Evolutionary conservation across 2,113 vertebrate genomes (phyloP), one percentile per base, ranked within the genome.

Genomic region (Engraulis encrasicolus): DNA sequence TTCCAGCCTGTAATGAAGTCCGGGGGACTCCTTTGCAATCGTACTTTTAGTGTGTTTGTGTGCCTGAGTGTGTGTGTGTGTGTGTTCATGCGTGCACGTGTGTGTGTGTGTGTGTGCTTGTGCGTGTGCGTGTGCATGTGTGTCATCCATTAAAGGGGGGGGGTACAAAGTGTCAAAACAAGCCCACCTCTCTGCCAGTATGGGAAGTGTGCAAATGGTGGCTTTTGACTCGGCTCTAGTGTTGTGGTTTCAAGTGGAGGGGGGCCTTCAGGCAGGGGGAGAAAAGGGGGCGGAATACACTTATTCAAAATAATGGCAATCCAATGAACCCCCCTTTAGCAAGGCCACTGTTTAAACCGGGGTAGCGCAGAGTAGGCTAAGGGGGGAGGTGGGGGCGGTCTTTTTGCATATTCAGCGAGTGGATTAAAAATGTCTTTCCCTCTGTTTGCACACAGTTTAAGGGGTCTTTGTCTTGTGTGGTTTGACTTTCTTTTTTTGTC

Each of bases 161-260:
- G 87, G 90, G 92, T 89, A 94, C 93, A 93, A 91, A 94, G 92
- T 94, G 93, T 94, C 93, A 93, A 94, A 95, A 95, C 94, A 95
- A 93, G 91, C 90, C 93, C 89, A 81, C 90, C 92, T 92, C 91
- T 92, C 90, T 85, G 49, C 88, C 90, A 83, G 85, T 86, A 88
- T 90, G 89, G 90, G 88, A 91, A 91, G 92, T 90, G 92, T 92
- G 40, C 81, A 93, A 94, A 94, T 89, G 86, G 89, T 89, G 89
- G 91, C 94, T 94, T 96, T 95, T 95, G 92, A 94, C 93, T 93
- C 92, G 52, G 87, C 85, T n/a, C 91, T 89, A 93, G 93, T 91
- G 92, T 92, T 92, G 88, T 89, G 88, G 91, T 93, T 92, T 92
- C n/a, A n/a, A n/a, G n/a, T n/a, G n/a, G n/a, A 87, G 92, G 89